Evolutionary conservation across 2,888 invertebrate genomes (phyloP).

Genomic region (Periphyllus acericola): DNA sequence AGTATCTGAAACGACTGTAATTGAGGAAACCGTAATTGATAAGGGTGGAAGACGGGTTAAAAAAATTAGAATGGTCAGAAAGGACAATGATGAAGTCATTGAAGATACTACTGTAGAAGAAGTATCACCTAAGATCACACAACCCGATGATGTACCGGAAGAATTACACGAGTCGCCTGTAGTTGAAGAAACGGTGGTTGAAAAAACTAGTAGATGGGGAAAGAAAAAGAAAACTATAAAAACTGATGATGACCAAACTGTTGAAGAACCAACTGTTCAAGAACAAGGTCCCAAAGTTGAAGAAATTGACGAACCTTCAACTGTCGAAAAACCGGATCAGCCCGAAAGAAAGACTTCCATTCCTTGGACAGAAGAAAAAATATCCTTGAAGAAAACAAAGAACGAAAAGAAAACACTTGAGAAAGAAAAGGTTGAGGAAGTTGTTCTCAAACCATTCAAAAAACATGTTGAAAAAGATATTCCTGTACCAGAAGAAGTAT

Average conservation of each 20-base stretch:
- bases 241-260: background rate
- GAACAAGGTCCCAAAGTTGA: conserved; percentile 38
- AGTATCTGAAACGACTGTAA: background rate
- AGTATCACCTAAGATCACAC: too few species aligned
- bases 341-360: conserved; percentile 63
- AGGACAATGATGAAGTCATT: background rate
- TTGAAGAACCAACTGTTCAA: background rate
- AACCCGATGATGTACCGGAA: background rate
- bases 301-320: background rate
- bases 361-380: conserved; percentile 66
- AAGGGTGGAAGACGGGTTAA: background rate
- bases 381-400: background rate
- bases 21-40: background rate
- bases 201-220: background rate
- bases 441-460: conserved; percentile 49
- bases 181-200: background rate
- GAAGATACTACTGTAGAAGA: too few species aligned
- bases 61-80: background rate
- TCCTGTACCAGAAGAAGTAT: too few species aligned
- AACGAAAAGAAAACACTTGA: conserved; percentile 66
- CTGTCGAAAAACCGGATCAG: background rate
- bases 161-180: background rate
- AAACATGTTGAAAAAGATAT: too few species aligned
- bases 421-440: conserved; percentile 66
- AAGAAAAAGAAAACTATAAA: background rate